Evolutionary conservation across 2,797 vertebrate species (phyloP), one percentile per base, ranked within the genome.

Genomic region (Gobio occitaniae): DNA sequence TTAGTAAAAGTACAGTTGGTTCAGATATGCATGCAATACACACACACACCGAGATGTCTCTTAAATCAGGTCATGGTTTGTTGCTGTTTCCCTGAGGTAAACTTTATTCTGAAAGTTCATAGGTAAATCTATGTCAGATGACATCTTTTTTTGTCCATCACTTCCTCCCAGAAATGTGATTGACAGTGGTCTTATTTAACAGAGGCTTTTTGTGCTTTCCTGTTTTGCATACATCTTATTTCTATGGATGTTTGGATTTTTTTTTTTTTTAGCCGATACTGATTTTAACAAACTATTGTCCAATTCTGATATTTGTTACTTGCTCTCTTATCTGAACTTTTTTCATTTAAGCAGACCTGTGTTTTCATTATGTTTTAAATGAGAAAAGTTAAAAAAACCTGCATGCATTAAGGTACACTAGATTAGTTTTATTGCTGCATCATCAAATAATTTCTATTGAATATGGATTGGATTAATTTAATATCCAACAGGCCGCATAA

Each of bases 101-200:
- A 77, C 72, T 76, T 83, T 54, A 65, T 25, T 25, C 5, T 54
- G 13, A 15, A 54, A 83, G 71, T 76, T 75, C 10, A 12, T 29
- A 19, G 72, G 70, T 76, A 44, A 61, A 83, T 54, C 82, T 16
- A 6, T 83, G 47, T n/a, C 36, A 66, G 47, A 54, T 76, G 36
- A 16, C n/a, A 76, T 38, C 17, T 66, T 83, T 17, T 59, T 44
- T 68, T 77, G 61, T 68, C 71, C n/a, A 63, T 75, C 61, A 68
- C 44, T 54, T 65, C 15, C 25, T 74, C 19, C 21, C 44, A 38
- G 44, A 25, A 66, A 47, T 66, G 13, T 66, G 47, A 32, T 54
- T 77, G 82, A 68, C 72, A 16, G n/a, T 10, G 72, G 36, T 16
- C 47, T 65, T 29, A 17, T 83, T 66, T 50, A 54, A 76, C 32